Percentiles rank a stretch among this genome's conserved stretches.
phyloP scores from a whole-genome alignment of 53 echinoderm and acorn worm genomes.

The Holothuria leucospilota region DNA sequence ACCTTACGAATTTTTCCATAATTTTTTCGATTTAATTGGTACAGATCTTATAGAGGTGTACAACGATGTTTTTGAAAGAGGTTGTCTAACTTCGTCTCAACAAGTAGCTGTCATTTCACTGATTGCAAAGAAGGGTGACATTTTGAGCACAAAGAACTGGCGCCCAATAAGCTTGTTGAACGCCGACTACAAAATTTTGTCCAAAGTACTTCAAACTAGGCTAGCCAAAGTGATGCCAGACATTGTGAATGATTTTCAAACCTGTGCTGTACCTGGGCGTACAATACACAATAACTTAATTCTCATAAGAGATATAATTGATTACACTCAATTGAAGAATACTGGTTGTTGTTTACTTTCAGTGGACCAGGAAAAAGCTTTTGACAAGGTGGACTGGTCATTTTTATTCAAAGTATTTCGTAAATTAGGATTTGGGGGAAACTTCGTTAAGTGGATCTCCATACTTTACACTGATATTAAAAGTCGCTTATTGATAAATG shows the following conservation, averaged over 20 bases:
- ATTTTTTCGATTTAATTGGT: neutral
- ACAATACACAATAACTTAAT: constrained; percentile 26
- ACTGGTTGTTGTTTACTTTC: neutral
- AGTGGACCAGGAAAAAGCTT: constrained; percentile 7
- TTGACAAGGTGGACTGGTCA: neutral
- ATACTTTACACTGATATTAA: neutral
- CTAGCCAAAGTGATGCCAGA: constrained; percentile 9
- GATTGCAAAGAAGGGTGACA: neutral
- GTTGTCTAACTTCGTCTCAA: neutral
- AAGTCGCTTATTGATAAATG: neutral
- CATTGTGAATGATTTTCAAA: constrained; percentile 38
- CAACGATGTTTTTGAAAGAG: neutral
- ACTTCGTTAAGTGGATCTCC: no score
- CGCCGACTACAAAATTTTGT: constrained; percentile 54
- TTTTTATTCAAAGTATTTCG: neutral
- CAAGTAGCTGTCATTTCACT: neutral
- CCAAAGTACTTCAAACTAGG: constrained; percentile 54
- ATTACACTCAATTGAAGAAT: constrained; percentile 40
- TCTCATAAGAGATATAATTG: constrained; percentile 18
- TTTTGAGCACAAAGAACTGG: neutral
- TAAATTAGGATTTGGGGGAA: neutral
- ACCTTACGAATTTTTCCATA: neutral
- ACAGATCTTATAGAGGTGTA: neutral
- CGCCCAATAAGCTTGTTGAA: constrained; percentile 22
- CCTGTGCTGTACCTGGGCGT: neutral